Base-by-base conservation (phyloP, 1,140 invertebrate species). In the Saccostrea echinata region DNA sequence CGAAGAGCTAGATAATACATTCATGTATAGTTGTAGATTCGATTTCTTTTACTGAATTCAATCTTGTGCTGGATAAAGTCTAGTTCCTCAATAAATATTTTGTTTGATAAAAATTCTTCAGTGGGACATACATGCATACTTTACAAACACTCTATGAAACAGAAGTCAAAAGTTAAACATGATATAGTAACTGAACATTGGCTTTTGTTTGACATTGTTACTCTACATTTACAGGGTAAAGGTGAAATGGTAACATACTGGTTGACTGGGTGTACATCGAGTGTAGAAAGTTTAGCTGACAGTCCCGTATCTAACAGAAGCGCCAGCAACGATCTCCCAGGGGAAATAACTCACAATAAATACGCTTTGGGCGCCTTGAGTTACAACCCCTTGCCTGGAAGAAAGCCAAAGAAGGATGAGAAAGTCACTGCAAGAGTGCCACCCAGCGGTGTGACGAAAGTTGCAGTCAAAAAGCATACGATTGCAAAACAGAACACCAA, bases 201-300 rank as follows among this genome's bases (percentile, higher is more conserved):
- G 6, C 6, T 3, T 43, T 43, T 43, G 6, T 2, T 43, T 3
- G 2, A 43, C 35, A 43, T 61, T 27, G 61, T 35, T 52, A 16
- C 2, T 43, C 16, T 52, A 35, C 35, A 33, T 43, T 35, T 71
- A 1, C 43, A 88, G 87, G 87, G 87, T 21, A 88, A 88, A 27
- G 87, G 87, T 0, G 84, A 88, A 30, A 88, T 88, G 87, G 33
- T 88, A 30, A 88, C 87, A 21, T 88, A 88, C 57, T 88, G 87
- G 87, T 24, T 88, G 24, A 43, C 30, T 13, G 27, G 35, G 18
- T 51, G 16, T 18, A n/a, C n/a, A 16, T 51, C 80, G 6, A 82
- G 80, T 24, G 18, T 18, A 0, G 80, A n/a, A 82, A 82, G n/a
- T n/a, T 21, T 51, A n/a, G 35, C 51, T 33, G 33, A 82, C 33